Evolutionary conservation across 2,113 vertebrate genomes (phyloP), one percentile per base, ranked within the genome.

Genomic region (Etheostoma cragini): DNA sequence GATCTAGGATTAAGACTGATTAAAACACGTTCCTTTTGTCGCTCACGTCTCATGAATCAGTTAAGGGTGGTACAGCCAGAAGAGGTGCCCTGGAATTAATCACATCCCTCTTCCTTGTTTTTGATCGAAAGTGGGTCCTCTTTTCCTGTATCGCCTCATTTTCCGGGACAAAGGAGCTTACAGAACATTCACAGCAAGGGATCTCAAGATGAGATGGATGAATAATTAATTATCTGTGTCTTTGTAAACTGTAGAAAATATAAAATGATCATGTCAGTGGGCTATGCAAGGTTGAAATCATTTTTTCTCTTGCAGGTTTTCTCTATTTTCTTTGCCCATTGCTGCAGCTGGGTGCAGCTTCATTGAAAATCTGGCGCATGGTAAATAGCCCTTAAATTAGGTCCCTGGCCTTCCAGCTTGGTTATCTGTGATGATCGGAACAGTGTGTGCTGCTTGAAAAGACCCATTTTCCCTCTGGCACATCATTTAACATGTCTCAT

Each of bases 341-440:
- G 68, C 80, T 82, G 72, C 80, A 88, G 72, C 67, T 11, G 58
- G 71, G 50, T 75, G 77, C 50, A 77, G 74, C 82, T 54, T 85
- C 77, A 89, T 66, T 89, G 81, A 88, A 90, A 87, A 73, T 64
- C 85, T 82, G 80, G 78, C 81, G 75, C 77, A 89, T 87, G 90
- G 91, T 92, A 94, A 92, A 93, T 82, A 92, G 90, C 85, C 86
- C 84, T 91, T 91, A 90, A 93, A 93, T 91, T 89, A 90, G 90
- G 89, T 89, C 85, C 76, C 84, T 84, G 89, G 89, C 85, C 90
- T 91, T 91, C 81, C 81, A 87, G 89, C 88, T 88, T 90, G 83
- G 87, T 92, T 93, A 93, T 92, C 92, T 89, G 90, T 88, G 88
- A 93, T 91, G 91, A 94, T 94, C 87, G 65, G 91, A 91, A 93